Percentiles rank a stretch among this genome's conserved stretches.
These are phyloP conservation scores for Gymnogyps californianus DNA, from an alignment of 2,113 vertebrate species.

Conservation along the genomic window DNA sequence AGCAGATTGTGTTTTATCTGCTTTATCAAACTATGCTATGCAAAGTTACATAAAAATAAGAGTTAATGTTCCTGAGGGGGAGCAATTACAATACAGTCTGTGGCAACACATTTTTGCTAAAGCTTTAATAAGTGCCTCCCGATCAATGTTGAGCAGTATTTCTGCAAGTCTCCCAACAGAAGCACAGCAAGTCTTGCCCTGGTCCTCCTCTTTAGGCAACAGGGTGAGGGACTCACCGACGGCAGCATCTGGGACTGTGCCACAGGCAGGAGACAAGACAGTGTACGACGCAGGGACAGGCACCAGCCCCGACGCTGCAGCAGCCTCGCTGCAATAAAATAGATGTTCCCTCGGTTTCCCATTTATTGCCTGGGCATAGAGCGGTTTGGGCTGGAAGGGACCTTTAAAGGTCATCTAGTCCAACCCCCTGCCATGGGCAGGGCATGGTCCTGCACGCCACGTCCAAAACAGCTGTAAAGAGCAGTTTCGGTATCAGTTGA, in stretches of 20 bases:
- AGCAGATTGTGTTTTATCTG: neutral
- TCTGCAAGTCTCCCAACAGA: neutral
- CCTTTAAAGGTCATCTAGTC: neutral
- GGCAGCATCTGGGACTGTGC: neutral
- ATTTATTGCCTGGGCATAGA: no score
- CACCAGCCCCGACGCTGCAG: neutral
- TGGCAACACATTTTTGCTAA: neutral
- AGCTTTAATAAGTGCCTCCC: neutral
- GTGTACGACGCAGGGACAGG: fast-evolving
- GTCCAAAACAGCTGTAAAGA: neutral
- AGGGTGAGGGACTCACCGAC: fast-evolving
- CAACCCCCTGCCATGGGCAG: neutral
- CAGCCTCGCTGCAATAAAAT: neutral
- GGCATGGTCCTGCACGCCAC: neutral
- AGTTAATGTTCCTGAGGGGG: neutral
- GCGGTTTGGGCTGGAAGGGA: neutral
- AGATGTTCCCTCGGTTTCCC: neutral
- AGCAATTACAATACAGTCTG: neutral
- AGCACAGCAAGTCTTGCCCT: neutral
- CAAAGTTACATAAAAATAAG: neutral
- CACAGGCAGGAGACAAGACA: no score
- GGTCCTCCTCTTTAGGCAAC: neutral
- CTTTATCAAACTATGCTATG: neutral
- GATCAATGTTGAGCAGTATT: neutral
- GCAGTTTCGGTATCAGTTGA: neutral